These are phyloP conservation scores for Steromphala cineraria DNA, from an alignment of 2,888 invertebrate species.

Conservation along the genomic window DNA sequence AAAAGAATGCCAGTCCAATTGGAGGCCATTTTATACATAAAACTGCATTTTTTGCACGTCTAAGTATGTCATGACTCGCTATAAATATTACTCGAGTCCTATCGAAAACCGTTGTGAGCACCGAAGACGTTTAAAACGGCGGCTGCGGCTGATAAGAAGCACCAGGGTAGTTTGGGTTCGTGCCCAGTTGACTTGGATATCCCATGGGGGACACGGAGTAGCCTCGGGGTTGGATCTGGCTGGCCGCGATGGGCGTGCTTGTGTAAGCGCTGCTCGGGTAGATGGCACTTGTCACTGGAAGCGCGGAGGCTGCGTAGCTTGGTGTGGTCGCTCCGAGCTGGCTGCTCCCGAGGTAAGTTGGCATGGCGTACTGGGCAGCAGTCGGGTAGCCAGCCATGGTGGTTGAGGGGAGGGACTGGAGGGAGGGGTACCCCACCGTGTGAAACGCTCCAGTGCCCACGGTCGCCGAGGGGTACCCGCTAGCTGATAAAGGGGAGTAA, in stretches of 20 bases:
- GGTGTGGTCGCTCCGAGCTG: background rate
- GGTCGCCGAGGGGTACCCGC: conserved; percentile 20
- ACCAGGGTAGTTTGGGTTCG: conserved; percentile 24
- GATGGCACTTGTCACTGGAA: conserved; percentile 22
- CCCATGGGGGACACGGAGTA: conserved; percentile 26
- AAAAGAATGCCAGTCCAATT: conserved; percentile 14
- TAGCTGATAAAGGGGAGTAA: conserved; percentile 24
- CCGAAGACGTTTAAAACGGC: background rate
- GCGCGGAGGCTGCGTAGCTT: conserved; percentile 10
- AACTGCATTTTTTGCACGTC: background rate
- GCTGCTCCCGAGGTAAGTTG: conserved; percentile 22
- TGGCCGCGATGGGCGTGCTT: background rate
- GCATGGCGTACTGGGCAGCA: conserved; percentile 25
- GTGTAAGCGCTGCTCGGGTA: conserved; percentile 20
- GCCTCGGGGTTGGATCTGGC: conserved; percentile 14
- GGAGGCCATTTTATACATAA: background rate
- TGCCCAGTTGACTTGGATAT: conserved; percentile 23
- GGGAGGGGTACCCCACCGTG: conserved; percentile 23
- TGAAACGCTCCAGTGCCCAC: conserved; percentile 23
- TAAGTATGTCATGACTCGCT: conserved; percentile 3
- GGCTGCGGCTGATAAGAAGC: conserved; percentile 11
- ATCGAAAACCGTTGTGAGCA: background rate
- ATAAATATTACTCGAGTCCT: background rate
- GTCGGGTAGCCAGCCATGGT: conserved; percentile 22
- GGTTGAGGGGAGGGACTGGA: conserved; percentile 25